Percentiles rank a stretch among this genome's conserved stretches.
Evolutionary conservation across 2,888 invertebrate genomes (phyloP).

Genomic region (Brenthis daphne): DNA sequence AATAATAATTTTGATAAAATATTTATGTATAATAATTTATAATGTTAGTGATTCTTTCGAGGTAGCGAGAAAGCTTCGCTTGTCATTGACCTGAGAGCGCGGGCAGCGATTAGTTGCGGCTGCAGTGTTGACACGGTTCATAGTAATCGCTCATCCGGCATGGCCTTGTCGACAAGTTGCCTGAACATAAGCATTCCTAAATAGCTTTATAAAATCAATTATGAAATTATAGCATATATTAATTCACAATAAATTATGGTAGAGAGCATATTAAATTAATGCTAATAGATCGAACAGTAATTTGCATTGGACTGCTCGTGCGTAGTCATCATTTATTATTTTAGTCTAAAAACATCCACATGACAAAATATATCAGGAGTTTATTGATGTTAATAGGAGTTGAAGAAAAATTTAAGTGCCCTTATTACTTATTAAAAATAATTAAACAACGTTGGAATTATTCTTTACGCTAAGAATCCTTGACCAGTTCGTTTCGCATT

Average conservation of each 20-base stretch:
- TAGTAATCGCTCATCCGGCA: constrained; percentile 71
- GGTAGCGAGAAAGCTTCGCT: constrained; percentile 34
- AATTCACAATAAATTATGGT: background rate
- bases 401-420: background rate
- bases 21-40: background rate
- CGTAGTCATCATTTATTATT: no score
- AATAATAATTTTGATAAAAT: background rate
- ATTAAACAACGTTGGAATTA: constrained; percentile 13
- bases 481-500: constrained; percentile 66
- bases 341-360: no score
- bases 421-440: constrained; percentile 6
- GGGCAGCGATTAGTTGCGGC: constrained; percentile 64
- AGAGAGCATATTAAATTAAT: no score
- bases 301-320: no score
- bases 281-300: no score
- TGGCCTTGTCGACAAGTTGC: constrained; percentile 56
- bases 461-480: constrained; percentile 46
- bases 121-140: constrained; percentile 70
- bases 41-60: constrained; percentile 17
- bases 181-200: background rate
- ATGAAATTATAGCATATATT: background rate
- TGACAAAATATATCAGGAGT: no score
- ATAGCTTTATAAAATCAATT: no score
- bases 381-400: background rate
- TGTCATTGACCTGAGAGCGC: constrained; percentile 56